These are phyloP conservation scores for Atta cephalotes DNA, from an alignment of 1,140 invertebrate genomes.

Conservation along the genomic window DNA sequence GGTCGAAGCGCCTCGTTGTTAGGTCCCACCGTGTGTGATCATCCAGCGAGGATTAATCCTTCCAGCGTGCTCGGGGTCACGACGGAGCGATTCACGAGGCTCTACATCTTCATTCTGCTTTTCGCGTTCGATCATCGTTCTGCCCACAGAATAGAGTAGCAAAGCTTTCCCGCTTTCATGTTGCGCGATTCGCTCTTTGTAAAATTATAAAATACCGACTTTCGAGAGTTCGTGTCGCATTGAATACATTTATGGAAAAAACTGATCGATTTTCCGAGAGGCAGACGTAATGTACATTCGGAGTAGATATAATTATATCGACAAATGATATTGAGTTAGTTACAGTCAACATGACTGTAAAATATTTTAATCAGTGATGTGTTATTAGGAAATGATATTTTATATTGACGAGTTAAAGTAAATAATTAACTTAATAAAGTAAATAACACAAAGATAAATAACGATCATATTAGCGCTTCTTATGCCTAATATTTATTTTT, in stretches of 20 bases:
- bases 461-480: too few relatives aligned
- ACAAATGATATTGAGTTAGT: background rate
- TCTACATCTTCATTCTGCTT: constrained; percentile 67
- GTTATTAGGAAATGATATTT: constrained; percentile 1
- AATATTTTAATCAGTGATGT: background rate
- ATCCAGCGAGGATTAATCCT: constrained; percentile 69
- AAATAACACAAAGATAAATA: too few relatives aligned
- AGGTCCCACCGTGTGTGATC: constrained; percentile 57
- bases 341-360: background rate
- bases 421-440: background rate
- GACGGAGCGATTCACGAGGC: constrained; percentile 28
- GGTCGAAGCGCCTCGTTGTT: constrained; percentile 53
- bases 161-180: background rate
- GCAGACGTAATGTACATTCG: background rate
- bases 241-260: background rate
- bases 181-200: background rate
- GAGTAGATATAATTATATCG: background rate
- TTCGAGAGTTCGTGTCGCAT: background rate
- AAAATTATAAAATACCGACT: background rate
- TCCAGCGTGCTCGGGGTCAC: constrained; percentile 66
- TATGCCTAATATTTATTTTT: too few relatives aligned
- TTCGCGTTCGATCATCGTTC: constrained; percentile 39
- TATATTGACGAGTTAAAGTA: background rate
- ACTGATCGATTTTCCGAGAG: background rate
- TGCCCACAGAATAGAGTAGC: background rate